phyloP scores from a whole-genome alignment of 1,140 invertebrate species.

The Papilio glaucus region DNA sequence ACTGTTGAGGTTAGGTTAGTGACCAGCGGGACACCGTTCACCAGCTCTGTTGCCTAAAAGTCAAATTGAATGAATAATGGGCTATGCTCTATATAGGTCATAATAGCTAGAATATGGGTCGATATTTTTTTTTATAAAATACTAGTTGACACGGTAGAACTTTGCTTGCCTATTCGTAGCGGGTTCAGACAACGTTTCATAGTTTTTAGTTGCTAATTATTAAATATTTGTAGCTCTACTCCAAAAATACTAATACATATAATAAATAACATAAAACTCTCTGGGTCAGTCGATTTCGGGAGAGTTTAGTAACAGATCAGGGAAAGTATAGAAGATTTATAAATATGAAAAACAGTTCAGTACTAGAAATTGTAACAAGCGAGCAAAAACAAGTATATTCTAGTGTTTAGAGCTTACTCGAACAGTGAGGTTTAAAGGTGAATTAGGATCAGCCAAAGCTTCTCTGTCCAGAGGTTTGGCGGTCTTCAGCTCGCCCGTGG shows the following conservation, averaged over 20 bases:
- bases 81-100: too few relatives aligned
- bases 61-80: not conserved
- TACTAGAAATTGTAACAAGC: not conserved
- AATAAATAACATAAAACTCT: too few relatives aligned
- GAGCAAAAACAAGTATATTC: not conserved
- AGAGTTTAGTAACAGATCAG: too few relatives aligned
- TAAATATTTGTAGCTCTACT: too few relatives aligned
- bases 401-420: conserved; percentile 74
- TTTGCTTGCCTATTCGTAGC: too few relatives aligned
- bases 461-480: conserved; percentile 93
- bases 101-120: too few relatives aligned
- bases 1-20: conserved; percentile 87
- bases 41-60: conserved; percentile 88
- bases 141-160: too few relatives aligned
- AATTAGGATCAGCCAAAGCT: conserved; percentile 89
- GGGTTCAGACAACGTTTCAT: too few relatives aligned
- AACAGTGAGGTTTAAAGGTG: conserved; percentile 89
- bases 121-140: not conserved
- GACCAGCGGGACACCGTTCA: conserved; percentile 85
- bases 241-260: too few relatives aligned
- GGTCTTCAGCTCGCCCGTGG: conserved; percentile 91
- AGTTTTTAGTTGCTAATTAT: too few relatives aligned
- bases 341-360: not conserved
- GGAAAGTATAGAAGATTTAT: not conserved
- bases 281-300: too few relatives aligned